Percentiles rank a stretch among this genome's conserved stretches.
These are phyloP conservation scores for Pelvicachromis taeniatus DNA, from an alignment of 2,113 vertebrate genomes.

Conservation along the genomic window DNA sequence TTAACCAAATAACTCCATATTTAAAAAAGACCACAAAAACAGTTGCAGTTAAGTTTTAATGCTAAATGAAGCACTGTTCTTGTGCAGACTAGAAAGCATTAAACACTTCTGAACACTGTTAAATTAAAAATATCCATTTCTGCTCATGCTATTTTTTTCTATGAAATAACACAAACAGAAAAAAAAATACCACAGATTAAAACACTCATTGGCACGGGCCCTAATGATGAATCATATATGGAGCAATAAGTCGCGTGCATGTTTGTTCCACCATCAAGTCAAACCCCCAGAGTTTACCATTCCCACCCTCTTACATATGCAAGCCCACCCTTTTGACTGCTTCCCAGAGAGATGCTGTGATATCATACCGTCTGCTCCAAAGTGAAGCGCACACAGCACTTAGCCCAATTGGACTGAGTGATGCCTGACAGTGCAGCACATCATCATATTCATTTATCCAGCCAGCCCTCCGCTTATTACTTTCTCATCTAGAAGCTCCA, in stretches of 20 bases:
- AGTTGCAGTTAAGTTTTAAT: background rate
- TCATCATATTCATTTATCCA: slow-evolving; percentile 46
- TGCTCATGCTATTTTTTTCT: background rate
- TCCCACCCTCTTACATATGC: background rate
- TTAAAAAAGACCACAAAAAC: background rate
- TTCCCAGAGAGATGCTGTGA: background rate
- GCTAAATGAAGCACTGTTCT: background rate
- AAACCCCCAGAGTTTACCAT: background rate
- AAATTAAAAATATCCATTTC: background rate
- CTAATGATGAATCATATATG: background rate
- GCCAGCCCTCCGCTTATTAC: slow-evolving; percentile 12
- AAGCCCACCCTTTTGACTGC: background rate
- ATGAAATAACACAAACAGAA: background rate
- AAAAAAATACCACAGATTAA: background rate
- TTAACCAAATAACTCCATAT: background rate
- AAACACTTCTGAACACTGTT: background rate
- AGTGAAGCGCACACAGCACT: slow-evolving; percentile 25
- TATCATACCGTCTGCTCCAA: background rate
- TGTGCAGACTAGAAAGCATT: background rate
- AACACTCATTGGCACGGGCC: background rate
- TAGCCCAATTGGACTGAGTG: slow-evolving; percentile 38
- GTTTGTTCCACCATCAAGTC: background rate
- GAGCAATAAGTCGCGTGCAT: background rate
- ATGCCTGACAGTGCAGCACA: slow-evolving; percentile 14
- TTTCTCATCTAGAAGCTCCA: slow-evolving; percentile 11